Percentiles rank a stretch among this genome's conserved stretches.
phyloP scores from a whole-genome alignment of 2,888 invertebrate genomes.

The Amblyjoppa proteus region DNA sequence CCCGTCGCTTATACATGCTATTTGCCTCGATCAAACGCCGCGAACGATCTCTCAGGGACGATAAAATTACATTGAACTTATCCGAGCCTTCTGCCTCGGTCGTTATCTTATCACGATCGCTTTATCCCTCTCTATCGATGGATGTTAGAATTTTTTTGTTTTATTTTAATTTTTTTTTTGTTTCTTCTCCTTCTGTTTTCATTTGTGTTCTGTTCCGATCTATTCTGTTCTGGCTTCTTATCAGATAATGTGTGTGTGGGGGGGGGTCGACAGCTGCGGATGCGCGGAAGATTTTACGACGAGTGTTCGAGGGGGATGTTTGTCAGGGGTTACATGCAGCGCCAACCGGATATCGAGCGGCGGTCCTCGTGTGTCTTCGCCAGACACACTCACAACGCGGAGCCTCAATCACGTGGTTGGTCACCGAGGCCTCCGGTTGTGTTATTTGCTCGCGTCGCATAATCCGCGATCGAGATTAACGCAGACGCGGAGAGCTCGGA shows the following conservation, averaged over 20 bases:
- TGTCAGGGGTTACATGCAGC: conserved; percentile 5
- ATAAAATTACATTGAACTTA: conserved; percentile 46
- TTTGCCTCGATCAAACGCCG: conserved; percentile 20
- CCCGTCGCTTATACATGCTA: background rate
- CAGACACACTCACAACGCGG: conserved; percentile 2
- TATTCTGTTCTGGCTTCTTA: background rate
- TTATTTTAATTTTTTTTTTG: background rate
- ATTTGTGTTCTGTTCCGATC: background rate
- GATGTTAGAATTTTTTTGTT: background rate
- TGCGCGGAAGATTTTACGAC: background rate
- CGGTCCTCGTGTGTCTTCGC: conserved; percentile 5
- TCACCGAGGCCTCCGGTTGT: background rate
- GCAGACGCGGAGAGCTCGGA: background rate
- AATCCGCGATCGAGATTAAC: conserved; percentile 22
- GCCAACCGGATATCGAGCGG: conserved; percentile 14
- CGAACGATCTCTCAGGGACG: conserved; percentile 8
- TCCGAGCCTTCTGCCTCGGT: background rate
- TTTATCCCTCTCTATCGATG: conserved; percentile 13
- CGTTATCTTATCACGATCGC: conserved; percentile 20
- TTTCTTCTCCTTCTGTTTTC: background rate
- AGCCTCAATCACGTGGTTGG: background rate
- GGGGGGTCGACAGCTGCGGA: background rate
- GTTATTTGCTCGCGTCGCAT: background rate
- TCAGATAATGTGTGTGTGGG: background rate
- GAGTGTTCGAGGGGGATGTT: conserved; percentile 8